Evolutionary conservation across 2,797 vertebrate species (phyloP), one percentile per base, ranked within the genome.

Genomic region (Melanotaenia trifasciata): DNA sequence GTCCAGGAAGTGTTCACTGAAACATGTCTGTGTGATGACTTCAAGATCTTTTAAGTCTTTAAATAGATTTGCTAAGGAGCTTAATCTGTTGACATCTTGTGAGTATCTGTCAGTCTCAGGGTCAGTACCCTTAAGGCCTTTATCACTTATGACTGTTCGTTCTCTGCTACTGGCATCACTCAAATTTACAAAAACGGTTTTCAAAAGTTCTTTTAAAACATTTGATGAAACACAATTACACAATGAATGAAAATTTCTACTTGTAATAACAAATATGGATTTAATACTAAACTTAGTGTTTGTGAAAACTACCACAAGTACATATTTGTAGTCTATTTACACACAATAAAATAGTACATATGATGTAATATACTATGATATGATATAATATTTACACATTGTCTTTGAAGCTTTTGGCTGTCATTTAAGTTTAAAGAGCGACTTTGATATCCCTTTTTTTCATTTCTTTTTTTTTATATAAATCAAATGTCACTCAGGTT

Each of bases 1-100:
- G 1, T 47, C 56, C 28, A 32, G 16, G 24, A 66, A 33, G 35
- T 28, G 62, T 62, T 72, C 63, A 75, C 79, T 33, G 70, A 47
- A 79, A 79, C 71, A 62, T 47, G 38, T 66, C 80, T 78, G 72
- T 88, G 70, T 70, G 53, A 43, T 81, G 72, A 74, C 78, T 78
- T 89, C 73, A 82, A 81, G 43, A 77, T 70, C 66, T 4, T 72
- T 64, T 59, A 58, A 65, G 69, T 69, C 83, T 86, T 75, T 75
- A 86, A 90, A 89, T 90, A 91, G 84, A 79, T 79, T 87, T 74
- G 68, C 83, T 89, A 87, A 89, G 86, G 74, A 90, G 86, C 81
- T 78, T 89, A 83, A 87, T 90, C 85, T 84, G 84, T 76, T 86
- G 85, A 91, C 88, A 90, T 89, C 78, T 64, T 84, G 65, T 76